phyloP scores from a whole-genome alignment of 2,888 invertebrate genomes.

The Bhutanitis thaidina region DNA sequence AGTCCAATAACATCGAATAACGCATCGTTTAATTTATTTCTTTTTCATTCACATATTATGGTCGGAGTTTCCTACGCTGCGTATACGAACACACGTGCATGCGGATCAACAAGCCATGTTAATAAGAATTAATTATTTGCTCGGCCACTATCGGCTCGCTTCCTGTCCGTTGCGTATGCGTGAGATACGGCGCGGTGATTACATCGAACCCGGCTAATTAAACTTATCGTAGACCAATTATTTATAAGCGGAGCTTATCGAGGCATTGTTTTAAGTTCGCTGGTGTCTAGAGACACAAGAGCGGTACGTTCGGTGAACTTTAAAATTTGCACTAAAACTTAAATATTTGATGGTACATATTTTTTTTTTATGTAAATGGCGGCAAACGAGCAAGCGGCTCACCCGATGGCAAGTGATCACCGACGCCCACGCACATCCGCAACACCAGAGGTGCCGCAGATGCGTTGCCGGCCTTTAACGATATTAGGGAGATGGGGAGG shows the following conservation, averaged over 20 bases:
- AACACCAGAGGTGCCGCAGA: too few relatives aligned
- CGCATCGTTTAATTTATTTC: too few relatives aligned
- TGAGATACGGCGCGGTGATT: slow-evolving; percentile 57
- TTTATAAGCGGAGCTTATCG: slow-evolving; percentile 71
- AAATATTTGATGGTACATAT: too few relatives aligned
- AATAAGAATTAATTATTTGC: slow-evolving; percentile 41
- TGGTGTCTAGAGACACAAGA: slow-evolving; percentile 36
- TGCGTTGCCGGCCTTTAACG: too few relatives aligned
- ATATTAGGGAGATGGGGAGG: too few relatives aligned
- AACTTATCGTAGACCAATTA: slow-evolving; percentile 73
- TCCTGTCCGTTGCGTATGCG: slow-evolving; percentile 43
- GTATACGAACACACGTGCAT: slow-evolving; percentile 24
- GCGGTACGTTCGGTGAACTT: slow-evolving; percentile 18
- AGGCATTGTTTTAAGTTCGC: slow-evolving; percentile 58
- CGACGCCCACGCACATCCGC: too few relatives aligned
- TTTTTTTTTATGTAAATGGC: too few relatives aligned
- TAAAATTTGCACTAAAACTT: too few relatives aligned
- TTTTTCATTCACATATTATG: too few relatives aligned
- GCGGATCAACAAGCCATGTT: slow-evolving; percentile 33
- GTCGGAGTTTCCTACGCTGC: neutral
- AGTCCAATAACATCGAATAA: too few relatives aligned
- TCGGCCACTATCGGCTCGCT: slow-evolving; percentile 34
- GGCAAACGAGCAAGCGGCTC: too few relatives aligned
- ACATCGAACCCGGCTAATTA: slow-evolving; percentile 64
- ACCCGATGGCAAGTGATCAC: too few relatives aligned